Conservation (phyloP, 2,113 vertebrate genomes). For the Cyphomyrus plagiostoma region DNA sequence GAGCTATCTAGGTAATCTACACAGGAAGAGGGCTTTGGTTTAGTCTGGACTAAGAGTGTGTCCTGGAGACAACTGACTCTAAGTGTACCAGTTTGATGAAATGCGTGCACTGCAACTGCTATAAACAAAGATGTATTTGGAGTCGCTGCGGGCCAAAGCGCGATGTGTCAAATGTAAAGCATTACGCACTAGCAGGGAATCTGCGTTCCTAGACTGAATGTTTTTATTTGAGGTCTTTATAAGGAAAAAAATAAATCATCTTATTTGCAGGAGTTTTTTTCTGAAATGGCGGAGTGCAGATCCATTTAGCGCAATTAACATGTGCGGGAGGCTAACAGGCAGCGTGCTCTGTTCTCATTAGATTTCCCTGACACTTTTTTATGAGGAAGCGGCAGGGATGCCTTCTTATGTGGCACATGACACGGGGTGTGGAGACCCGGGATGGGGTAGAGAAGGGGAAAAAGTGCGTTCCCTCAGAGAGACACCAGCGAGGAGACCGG, state of each 20-base stretch:
- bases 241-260: constrained; percentile 39
- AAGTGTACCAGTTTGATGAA: neutral
- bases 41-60: constrained; percentile 1
- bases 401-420: neutral
- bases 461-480: neutral
- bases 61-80: neutral
- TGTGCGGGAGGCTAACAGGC: constrained; percentile 28
- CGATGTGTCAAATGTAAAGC: neutral
- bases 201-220: neutral
- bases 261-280: constrained; percentile 34
- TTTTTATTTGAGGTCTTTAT: neutral
- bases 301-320: constrained; percentile 37
- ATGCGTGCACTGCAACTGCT: neutral
- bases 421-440: neutral
- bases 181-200: neutral
- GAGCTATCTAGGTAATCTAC: constrained; percentile 3
- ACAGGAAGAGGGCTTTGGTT: constrained; percentile 19
- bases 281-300: constrained; percentile 44
- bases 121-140: neutral
- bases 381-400: neutral
- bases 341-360: constrained; percentile 36
- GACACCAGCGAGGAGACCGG: neutral
- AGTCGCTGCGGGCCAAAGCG: neutral
- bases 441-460: neutral
- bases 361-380: constrained; percentile 35